phyloP scores from a whole-genome alignment of 2,888 invertebrate genomes.

The Trachelus iudaicus region DNA sequence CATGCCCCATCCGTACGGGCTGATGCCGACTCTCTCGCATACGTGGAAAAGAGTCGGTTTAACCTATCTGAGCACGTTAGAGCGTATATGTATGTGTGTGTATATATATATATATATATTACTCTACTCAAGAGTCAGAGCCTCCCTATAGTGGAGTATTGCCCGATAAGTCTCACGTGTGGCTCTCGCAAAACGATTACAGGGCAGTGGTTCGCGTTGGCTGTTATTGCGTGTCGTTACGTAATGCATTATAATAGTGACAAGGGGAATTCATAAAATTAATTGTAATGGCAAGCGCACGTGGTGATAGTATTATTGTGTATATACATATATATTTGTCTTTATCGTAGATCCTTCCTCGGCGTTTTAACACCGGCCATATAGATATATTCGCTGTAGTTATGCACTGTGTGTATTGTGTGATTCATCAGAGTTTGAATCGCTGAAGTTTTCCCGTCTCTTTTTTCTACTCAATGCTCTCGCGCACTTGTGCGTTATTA shows the following conservation, averaged over 20 bases:
- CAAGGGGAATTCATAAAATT: neutral
- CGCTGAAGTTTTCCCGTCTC: neutral
- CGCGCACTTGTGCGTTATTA: constrained; percentile 38
- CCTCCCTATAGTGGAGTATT: neutral
- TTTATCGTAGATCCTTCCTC: neutral
- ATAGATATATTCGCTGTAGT: neutral
- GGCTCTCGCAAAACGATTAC: neutral
- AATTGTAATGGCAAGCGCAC: neutral
- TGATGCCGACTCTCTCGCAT: neutral
- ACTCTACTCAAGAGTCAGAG: neutral
- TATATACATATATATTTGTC: neutral
- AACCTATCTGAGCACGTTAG: neutral
- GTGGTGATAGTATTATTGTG: neutral
- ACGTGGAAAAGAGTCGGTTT: neutral
- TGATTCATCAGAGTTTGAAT: neutral
- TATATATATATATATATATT: no score
- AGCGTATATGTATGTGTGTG: neutral
- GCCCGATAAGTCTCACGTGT: neutral
- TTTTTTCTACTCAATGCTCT: neutral
- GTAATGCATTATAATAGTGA: neutral
- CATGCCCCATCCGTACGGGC: neutral
- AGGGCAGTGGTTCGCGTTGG: neutral
- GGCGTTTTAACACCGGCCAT: neutral
- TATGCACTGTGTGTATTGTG: neutral
- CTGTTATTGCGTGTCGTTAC: neutral